Conservation (phyloP, 2,113 vertebrate genomes). For the Hylia prasina region DNA sequence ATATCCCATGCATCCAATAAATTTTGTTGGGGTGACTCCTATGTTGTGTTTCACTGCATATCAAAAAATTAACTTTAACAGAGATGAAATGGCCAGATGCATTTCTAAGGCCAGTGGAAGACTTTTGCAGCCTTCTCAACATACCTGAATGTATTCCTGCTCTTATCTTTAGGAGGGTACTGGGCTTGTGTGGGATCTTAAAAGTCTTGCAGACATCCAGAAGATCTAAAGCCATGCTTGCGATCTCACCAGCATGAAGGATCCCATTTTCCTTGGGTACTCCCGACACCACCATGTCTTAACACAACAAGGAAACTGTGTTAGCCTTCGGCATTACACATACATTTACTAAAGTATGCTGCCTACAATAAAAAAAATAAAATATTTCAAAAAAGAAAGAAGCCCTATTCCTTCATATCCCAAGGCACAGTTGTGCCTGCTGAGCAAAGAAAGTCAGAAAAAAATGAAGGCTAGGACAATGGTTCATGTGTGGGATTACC, state of each 20-base stretch:
- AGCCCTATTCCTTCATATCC: background rate
- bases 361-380: background rate
- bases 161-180: constrained; percentile 78
- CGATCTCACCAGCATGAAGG: constrained; percentile 74
- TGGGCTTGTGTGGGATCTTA: constrained; percentile 81
- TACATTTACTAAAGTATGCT: background rate
- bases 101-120: background rate
- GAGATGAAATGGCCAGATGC: background rate
- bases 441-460: background rate
- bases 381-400: background rate
- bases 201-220: constrained; percentile 79
- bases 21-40: background rate
- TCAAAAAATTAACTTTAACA: background rate
- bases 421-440: background rate
- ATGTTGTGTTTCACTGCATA: background rate
- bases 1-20: background rate
- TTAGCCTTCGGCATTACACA: background rate
- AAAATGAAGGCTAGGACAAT: background rate
- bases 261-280: constrained; percentile 80
- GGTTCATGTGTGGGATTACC: background rate
- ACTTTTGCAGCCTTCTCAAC: background rate
- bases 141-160: constrained; percentile 82
- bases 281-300: constrained; percentile 86
- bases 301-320: background rate
- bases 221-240: constrained; percentile 84